phyloP scores from a whole-genome alignment of 37 sponge, comb jelly and placozoan species.

The Aplysina aerophoba region DNA sequence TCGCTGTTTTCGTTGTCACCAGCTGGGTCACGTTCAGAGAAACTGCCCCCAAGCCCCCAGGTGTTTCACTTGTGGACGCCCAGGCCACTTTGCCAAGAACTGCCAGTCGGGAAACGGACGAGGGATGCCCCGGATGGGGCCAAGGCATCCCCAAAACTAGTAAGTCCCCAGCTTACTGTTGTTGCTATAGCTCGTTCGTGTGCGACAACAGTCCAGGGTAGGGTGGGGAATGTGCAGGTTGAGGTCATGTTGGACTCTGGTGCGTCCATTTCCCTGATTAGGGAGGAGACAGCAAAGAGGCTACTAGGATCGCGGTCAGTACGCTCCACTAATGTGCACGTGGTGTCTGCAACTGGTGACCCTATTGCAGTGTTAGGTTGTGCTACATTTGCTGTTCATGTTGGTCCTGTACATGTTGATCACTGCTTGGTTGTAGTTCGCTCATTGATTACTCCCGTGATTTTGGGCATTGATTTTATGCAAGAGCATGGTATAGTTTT shows the following conservation, averaged over 20 bases:
- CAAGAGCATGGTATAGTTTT: neutral
- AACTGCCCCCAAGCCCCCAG: slow-evolving; percentile 23
- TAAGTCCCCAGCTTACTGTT: neutral
- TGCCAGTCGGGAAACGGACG: neutral
- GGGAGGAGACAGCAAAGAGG: neutral
- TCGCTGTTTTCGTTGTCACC: slow-evolving; percentile 32
- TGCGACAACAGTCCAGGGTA: neutral
- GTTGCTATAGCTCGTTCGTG: neutral
- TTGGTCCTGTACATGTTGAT: slow-evolving; percentile 3
- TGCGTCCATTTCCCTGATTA: slow-evolving; percentile 23
- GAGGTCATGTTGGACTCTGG: slow-evolving; percentile 9
- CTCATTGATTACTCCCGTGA: slow-evolving; percentile 40
- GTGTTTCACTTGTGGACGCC: slow-evolving; percentile 33
- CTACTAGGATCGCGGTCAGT: no score
- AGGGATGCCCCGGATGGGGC: neutral
- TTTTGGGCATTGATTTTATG: slow-evolving; percentile 60
- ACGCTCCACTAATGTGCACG: no score
- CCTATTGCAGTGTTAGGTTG: neutral
- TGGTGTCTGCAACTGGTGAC: slow-evolving; percentile 27
- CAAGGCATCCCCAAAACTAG: neutral
- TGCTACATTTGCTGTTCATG: neutral
- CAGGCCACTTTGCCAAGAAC: neutral
- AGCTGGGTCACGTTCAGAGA: slow-evolving; percentile 28
- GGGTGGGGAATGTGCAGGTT: neutral
- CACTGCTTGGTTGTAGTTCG: slow-evolving; percentile 61